phyloP scores from a whole-genome alignment of 2,888 invertebrate species.

The Tipula vernalis region DNA sequence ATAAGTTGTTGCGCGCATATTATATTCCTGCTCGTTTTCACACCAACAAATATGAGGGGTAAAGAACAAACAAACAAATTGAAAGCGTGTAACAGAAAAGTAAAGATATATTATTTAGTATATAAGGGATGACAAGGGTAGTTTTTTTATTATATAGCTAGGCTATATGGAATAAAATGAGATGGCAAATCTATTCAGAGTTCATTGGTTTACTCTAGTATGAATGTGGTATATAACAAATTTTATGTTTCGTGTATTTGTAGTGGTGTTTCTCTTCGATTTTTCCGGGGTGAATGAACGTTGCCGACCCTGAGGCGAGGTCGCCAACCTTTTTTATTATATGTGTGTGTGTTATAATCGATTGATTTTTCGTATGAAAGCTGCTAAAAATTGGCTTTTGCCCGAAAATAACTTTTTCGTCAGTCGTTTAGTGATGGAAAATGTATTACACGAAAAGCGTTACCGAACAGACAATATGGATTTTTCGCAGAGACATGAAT shows the following conservation, averaged over 20 bases:
- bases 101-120: not conserved
- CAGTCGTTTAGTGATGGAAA: not conserved
- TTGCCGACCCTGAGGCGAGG: slow-evolving; percentile 9
- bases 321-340: not conserved
- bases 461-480: not conserved
- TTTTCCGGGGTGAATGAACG: slow-evolving; percentile 5
- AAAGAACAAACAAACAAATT: not conserved
- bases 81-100: not conserved
- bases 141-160: not conserved
- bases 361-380: not conserved
- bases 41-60: not conserved
- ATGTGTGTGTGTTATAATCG: not conserved
- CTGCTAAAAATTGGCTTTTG: not conserved
- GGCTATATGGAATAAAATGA: not conserved
- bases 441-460: not conserved
- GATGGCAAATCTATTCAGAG: not conserved
- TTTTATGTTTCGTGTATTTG: too few species aligned
- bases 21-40: not conserved
- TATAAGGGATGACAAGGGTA: not conserved
- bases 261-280: not conserved
- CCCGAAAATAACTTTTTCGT: not conserved
- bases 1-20: not conserved
- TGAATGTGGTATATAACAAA: too few species aligned
- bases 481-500: not conserved
- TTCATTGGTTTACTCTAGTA: not conserved